Conservation (phyloP, 2,113 vertebrate species). For the Lucifuga dentata region DNA sequence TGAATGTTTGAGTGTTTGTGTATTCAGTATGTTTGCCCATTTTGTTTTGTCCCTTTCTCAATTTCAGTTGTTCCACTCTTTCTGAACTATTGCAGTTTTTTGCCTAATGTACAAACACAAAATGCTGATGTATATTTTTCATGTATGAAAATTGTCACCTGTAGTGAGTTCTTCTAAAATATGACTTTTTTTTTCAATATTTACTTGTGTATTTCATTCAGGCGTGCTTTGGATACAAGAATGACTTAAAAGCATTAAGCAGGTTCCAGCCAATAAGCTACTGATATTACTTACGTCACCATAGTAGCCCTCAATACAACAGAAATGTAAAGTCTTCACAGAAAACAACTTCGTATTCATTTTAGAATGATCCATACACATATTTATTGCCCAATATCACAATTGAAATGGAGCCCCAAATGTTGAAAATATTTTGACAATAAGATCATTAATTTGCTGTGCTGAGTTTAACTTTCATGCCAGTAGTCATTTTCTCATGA, state of each 20-base stretch:
- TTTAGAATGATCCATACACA: too few relatives aligned
- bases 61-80: constrained; percentile 82
- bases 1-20: constrained; percentile 64
- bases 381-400: too few relatives aligned
- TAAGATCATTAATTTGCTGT: too few relatives aligned
- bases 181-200: constrained; percentile 94
- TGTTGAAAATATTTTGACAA: too few relatives aligned
- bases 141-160: constrained; percentile 98
- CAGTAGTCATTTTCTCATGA: too few relatives aligned
- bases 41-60: constrained; percentile 55
- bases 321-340: too few relatives aligned
- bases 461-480: too few relatives aligned
- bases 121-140: constrained; percentile 99
- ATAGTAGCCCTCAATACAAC: too few relatives aligned
- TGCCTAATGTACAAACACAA: constrained; percentile 96
- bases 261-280: neutral
- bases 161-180: constrained; percentile 99
- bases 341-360: too few relatives aligned
- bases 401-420: too few relatives aligned
- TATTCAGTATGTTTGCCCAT: constrained; percentile 49
- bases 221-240: constrained; percentile 4
- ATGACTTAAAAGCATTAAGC: neutral
- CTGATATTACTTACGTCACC: too few relatives aligned
- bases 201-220: constrained; percentile 68
- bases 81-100: constrained; percentile 84